These are phyloP conservation scores for Ophion ellenae DNA, from an alignment of 2,888 invertebrate species.

Conservation along the genomic window DNA sequence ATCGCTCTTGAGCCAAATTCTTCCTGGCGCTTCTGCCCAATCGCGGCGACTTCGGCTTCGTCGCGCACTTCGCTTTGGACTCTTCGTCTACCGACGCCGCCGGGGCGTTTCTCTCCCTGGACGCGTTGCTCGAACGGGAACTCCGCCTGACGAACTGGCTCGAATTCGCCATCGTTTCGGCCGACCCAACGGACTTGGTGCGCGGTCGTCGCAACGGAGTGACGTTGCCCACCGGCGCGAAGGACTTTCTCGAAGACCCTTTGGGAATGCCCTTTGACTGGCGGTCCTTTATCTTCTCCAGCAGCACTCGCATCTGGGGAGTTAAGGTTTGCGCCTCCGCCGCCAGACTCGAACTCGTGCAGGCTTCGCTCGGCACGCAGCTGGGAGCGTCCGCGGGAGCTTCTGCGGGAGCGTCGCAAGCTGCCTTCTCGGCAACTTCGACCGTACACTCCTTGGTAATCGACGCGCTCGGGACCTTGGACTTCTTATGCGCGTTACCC, in stretches of 20 bases:
- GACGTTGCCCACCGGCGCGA: background rate
- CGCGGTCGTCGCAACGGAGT: constrained; percentile 30
- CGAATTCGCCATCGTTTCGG: background rate
- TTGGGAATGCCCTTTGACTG: constrained; percentile 23
- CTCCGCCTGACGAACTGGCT: constrained; percentile 14
- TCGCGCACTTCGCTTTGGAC: background rate
- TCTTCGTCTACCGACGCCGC: background rate
- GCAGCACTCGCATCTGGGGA: constrained; percentile 72
- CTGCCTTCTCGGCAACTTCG: constrained; percentile 10
- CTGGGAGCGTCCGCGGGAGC: background rate
- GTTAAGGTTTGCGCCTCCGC: constrained; percentile 58
- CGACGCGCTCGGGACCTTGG: background rate
- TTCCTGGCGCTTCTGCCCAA: constrained; percentile 56
- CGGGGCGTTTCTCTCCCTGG: background rate
- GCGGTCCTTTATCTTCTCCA: constrained; percentile 67
- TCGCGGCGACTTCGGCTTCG: constrained; percentile 24
- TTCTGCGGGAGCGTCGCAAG: background rate
- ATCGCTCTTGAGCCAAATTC: constrained; percentile 56
- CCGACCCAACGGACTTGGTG: constrained; percentile 37
- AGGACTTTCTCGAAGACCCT: constrained; percentile 20
- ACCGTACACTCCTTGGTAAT: constrained; percentile 6
- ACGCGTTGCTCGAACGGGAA: background rate
- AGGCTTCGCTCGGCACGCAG: no score
- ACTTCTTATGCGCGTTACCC: constrained; percentile 45
- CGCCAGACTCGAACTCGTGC: background rate